Evolutionary conservation across 2,113 vertebrate species (phyloP).

Genomic region (Hemichromis elongatus): DNA sequence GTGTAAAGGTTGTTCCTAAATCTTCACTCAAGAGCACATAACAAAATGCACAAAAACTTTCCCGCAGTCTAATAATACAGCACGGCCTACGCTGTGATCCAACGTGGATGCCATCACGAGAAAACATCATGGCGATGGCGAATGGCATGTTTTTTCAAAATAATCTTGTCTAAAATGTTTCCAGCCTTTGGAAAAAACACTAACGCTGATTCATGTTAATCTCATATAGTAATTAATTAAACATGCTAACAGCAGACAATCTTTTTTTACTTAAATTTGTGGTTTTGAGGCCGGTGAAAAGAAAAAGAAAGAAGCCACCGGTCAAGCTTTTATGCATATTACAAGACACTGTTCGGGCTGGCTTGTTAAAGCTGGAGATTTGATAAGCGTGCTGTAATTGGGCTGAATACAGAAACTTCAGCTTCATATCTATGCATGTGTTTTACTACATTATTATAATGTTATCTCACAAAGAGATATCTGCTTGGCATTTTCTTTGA

Average conservation of each 20-base stretch:
- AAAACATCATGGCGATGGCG: neutral
- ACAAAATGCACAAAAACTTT: neutral
- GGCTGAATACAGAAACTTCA: neutral
- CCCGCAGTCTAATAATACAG: neutral
- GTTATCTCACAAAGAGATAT: slow-evolving; percentile 10
- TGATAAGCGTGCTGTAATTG: neutral
- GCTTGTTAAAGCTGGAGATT: neutral
- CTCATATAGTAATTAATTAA: neutral
- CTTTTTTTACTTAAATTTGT: neutral
- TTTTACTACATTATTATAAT: slow-evolving; percentile 9
- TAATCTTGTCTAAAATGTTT: neutral
- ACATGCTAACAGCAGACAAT: neutral
- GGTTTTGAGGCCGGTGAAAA: neutral
- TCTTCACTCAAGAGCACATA: neutral
- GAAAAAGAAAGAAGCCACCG: neutral
- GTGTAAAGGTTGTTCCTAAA: neutral
- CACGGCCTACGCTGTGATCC: neutral
- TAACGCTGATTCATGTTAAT: neutral
- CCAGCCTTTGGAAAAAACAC: neutral
- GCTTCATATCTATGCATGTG: neutral
- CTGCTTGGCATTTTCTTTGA: slow-evolving; percentile 11
- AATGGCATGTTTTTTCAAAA: neutral
- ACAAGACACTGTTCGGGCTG: neutral
- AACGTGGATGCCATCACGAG: neutral
- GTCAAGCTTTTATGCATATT: neutral